Base-by-base conservation (phyloP, 1,140 invertebrate genomes). In the Carcinoscorpius rotundicauda region DNA sequence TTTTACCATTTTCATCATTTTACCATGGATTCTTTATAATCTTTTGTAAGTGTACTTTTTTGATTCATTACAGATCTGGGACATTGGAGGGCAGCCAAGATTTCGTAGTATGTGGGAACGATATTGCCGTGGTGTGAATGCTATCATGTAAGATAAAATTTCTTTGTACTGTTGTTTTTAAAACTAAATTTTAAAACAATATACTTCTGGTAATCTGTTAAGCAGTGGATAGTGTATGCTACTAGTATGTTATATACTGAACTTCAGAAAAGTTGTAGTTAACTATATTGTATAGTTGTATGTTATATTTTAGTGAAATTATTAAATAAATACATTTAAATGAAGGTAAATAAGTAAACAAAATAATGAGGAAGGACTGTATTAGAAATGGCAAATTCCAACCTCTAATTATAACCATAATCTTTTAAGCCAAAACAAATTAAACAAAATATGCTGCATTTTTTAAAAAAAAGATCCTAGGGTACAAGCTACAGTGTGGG, bases 21-120 rank as follows among this genome's bases (percentile, higher is more conserved):
- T 49, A 11, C 29, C 4, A 72, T 9, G 29, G 0, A 29, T 29
- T 29, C 29, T 29, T 29, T 29, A 29, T 29, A 29, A 29, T 2
- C 29, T 29, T 29, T 29, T 29, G 29, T 29, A 29, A 29, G 29
- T 29, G 52, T 60, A 10, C 6, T 61, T n/a, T 64, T 59, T 63
- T 63, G 65, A 9, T 29, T 60, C 51, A 64, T 73, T 74, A 52
- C 65, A 82, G 86, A 86, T 98, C 62, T 99, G 97, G 97, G 97
- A 99, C 76, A 99, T 99, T 75, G 97, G 97, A 66, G 97, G 97
- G 49, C 97, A 99, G 76, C 97, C 97, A 3, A 83, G 97, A 73
- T 99, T 99, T 81, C 83, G 97, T 74, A 97, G 94, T 11, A 99
- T 99, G 97, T 99, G 97, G 97, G 97, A 99, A 79, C 83, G 97